Conservation (phyloP, 2,113 vertebrate genomes). For the Labeo rohita region DNA sequence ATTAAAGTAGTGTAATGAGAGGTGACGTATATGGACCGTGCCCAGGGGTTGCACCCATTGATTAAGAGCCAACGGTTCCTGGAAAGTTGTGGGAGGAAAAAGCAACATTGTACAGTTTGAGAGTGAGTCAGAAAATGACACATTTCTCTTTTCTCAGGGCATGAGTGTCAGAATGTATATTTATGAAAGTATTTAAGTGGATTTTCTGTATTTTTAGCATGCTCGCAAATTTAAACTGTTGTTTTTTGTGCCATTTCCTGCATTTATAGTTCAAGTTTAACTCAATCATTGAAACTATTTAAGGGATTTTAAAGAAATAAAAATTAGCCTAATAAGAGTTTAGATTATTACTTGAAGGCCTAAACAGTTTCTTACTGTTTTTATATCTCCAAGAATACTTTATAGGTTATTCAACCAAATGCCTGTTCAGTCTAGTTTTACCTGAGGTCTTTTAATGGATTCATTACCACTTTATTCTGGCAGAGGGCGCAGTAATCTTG, state of each 20-base stretch:
- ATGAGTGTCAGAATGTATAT: conserved; percentile 32
- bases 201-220: neutral
- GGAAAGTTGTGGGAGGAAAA: conserved; percentile 45
- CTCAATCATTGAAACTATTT: neutral
- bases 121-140: conserved; percentile 26
- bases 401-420: neutral
- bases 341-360: neutral
- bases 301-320: neutral
- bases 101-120: conserved; percentile 18
- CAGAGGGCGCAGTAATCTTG: neutral
- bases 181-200: conserved; percentile 3
- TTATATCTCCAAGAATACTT: neutral
- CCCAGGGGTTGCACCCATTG: conserved; percentile 24
- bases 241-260: neutral
- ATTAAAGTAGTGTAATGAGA: conserved; percentile 30
- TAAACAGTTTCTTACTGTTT: neutral
- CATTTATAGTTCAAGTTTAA: conserved; percentile 4
- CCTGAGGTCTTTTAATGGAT: neutral
- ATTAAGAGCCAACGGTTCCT: conserved; percentile 35
- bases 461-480: neutral
- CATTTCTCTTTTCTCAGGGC: neutral
- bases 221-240: neutral
- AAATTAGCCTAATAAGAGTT: neutral
- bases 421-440: neutral
- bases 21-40: neutral